A percentile compares a stretch with the other conserved stretches of the same genome.
These are phyloP conservation scores for Herpetotheres cachinnans DNA, from an alignment of 2,113 vertebrate genomes.

Conservation along the genomic window DNA sequence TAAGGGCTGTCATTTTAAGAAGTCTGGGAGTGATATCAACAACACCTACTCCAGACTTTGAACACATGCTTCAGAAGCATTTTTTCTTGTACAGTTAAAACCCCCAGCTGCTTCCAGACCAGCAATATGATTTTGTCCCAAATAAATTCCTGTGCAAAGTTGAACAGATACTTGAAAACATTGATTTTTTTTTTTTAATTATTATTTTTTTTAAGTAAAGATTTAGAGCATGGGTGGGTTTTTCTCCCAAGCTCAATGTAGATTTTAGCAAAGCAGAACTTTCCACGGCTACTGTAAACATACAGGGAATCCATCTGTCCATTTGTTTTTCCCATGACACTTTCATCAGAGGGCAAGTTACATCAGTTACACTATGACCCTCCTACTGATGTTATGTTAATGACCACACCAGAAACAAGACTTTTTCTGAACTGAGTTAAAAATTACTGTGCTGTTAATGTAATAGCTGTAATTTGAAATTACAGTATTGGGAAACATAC, in stretches of 20 bases:
- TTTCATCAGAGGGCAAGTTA: not conserved
- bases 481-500: not conserved
- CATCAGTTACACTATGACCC: not conserved
- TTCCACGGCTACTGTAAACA: not conserved
- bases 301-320: not conserved
- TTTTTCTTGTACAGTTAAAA: not conserved
- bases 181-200: rapidly evolving
- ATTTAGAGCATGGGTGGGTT: not conserved
- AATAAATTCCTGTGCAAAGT: not conserved
- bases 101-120: not conserved
- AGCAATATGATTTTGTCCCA: not conserved
- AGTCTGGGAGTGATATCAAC: not conserved
- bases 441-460: not conserved
- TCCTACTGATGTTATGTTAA: not conserved
- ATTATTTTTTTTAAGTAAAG: no score
- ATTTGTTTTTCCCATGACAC: constrained; percentile 53
- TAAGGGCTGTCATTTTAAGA: not conserved
- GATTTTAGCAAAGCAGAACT: constrained; percentile 18
- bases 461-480: not conserved
- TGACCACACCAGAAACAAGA: not conserved
- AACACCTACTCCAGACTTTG: not conserved
- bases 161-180: not conserved
- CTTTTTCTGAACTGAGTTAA: not conserved
- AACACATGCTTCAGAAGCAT: not conserved
- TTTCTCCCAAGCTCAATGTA: not conserved